A percentile compares a stretch with the other conserved stretches of the same genome.
Conservation (phyloP, 2,113 vertebrate species). For the Speoplatyrhinus poulsoni region DNA sequence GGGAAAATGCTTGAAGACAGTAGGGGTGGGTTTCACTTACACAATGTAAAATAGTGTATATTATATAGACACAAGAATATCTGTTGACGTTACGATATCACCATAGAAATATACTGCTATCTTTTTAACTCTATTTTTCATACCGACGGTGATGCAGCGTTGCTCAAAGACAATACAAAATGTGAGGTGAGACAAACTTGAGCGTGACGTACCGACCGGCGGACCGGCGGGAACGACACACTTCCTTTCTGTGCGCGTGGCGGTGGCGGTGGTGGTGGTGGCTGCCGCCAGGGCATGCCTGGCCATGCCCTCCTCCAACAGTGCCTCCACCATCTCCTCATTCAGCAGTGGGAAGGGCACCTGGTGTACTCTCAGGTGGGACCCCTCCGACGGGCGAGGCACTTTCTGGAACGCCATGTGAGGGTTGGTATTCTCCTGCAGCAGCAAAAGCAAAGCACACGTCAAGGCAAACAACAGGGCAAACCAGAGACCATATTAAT, state of each 20-base stretch:
- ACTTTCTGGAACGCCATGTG: conserved; percentile 99
- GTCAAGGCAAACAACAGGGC: too few species aligned
- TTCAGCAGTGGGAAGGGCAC: conserved; percentile 89
- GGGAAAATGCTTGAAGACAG: too few species aligned
- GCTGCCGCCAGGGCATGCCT: conserved; percentile 81
- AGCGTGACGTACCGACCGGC: conserved; percentile 85
- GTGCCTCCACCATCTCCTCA: conserved; percentile 83
- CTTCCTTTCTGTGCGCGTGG: conserved; percentile 83
- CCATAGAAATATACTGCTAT: too few species aligned
- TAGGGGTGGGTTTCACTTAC: too few species aligned
- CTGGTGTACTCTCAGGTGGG: conserved; percentile 93
- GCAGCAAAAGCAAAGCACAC: neutral
- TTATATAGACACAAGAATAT: too few species aligned
- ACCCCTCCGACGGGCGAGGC: conserved; percentile 93
- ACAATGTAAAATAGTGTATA: too few species aligned
- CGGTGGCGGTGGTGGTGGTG: conserved; percentile 51
- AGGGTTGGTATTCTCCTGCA: conserved; percentile 95
- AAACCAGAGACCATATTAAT: too few species aligned
- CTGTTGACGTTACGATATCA: too few species aligned
- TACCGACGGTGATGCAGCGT: neutral
- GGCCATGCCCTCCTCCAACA: conserved; percentile 82
- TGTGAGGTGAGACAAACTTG: neutral
- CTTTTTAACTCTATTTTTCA: neutral
- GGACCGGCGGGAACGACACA: conserved; percentile 95
- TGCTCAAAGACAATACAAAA: neutral